These are phyloP conservation scores for Phrynosoma blainvillii DNA, from an alignment of 2,113 vertebrate species.

Conservation along the genomic window DNA sequence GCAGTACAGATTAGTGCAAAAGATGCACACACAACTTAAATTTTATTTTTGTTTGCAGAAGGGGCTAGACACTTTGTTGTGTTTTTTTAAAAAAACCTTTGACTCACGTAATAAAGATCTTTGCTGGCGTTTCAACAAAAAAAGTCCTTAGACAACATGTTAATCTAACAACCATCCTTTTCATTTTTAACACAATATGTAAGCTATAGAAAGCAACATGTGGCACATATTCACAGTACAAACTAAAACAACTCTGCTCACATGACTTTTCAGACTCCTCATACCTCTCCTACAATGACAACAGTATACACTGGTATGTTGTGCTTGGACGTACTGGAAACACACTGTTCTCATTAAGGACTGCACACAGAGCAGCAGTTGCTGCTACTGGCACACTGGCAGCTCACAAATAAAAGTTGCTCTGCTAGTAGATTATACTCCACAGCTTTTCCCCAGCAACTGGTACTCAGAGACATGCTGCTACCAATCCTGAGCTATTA, in stretches of 20 bases:
- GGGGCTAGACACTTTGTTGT: not conserved
- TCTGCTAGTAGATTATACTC: not conserved
- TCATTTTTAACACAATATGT: not conserved
- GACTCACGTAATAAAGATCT: not conserved
- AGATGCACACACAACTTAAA: too few species aligned
- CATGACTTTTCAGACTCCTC: not conserved
- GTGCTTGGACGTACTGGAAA: not conserved
- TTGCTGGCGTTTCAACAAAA: too few species aligned
- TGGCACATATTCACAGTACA: not conserved
- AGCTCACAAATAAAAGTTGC: not conserved
- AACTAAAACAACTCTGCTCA: not conserved
- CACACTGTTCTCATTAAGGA: not conserved
- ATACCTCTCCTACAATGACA: not conserved
- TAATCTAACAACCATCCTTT: not conserved
- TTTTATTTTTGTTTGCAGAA: too few species aligned
- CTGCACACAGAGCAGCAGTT: not conserved
- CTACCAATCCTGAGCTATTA: not conserved
- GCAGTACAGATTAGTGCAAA: too few species aligned
- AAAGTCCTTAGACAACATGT: not conserved
- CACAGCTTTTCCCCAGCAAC: not conserved
- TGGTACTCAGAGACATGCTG: not conserved
- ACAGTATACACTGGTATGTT: not conserved
- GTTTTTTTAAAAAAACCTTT: not conserved
- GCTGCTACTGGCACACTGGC: not conserved
- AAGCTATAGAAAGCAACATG: not conserved